phyloP scores from a whole-genome alignment of 2,888 invertebrate genomes.

The Terebella lapidaria region DNA sequence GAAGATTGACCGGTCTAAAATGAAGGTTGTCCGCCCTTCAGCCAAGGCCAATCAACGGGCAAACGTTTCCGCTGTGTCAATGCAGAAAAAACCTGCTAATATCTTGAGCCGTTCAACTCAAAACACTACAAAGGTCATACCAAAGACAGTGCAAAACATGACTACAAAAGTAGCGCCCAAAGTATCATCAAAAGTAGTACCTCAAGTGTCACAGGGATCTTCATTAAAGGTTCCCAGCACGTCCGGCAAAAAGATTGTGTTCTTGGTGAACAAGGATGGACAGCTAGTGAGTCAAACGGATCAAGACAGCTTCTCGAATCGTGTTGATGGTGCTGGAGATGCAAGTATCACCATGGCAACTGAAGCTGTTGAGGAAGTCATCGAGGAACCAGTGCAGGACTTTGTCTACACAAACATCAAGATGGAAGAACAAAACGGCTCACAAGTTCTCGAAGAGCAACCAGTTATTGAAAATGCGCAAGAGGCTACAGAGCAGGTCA shows the following conservation, averaged over 20 bases:
- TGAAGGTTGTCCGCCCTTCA: no score
- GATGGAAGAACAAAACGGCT: neutral
- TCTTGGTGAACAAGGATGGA: neutral
- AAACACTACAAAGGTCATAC: neutral
- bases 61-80: neutral
- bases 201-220: no score
- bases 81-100: neutral
- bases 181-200: no score
- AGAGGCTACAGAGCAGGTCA: neutral
- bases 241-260: neutral
- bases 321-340: neutral
- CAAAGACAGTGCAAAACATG: neutral
- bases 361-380: no score
- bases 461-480: no score
- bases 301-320: neutral
- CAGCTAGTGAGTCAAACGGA: neutral
- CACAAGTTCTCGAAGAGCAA: neutral
- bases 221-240: no score
- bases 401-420: neutral
- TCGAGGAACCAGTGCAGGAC: no score
- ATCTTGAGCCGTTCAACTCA: neutral
- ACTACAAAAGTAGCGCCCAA: no score
- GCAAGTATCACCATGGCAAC: neutral
- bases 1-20: neutral
- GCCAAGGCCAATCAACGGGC: neutral